These are phyloP conservation scores for Syrphus vitripennis DNA, from an alignment of 2,888 invertebrate species.

Conservation along the genomic window DNA sequence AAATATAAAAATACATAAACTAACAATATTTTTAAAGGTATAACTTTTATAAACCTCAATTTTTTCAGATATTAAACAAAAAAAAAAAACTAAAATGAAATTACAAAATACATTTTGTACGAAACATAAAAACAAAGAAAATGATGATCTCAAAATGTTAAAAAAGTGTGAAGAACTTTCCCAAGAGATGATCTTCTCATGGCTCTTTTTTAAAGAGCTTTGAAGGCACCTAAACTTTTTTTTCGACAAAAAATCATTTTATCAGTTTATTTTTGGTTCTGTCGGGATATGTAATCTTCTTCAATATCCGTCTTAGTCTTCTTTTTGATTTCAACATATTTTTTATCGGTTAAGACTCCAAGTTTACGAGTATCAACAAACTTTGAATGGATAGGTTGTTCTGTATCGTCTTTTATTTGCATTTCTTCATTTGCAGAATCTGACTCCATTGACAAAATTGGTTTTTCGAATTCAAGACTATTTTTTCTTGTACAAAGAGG, in stretches of 20 bases:
- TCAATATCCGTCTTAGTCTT: neutral
- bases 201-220: neutral
- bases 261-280: neutral
- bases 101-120: neutral
- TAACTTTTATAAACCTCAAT: neutral
- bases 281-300: neutral
- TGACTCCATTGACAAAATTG: neutral
- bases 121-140: neutral
- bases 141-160: too few relatives aligned
- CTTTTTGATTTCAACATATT: neutral
- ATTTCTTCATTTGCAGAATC: neutral
- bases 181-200: neutral
- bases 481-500: slow-evolving; percentile 27
- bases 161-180: neutral
- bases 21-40: neutral
- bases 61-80: neutral
- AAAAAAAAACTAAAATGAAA: neutral
- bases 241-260: neutral
- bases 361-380: neutral
- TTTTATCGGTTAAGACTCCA: neutral
- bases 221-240: neutral
- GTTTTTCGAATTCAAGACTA: neutral
- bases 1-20: neutral
- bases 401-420: neutral
- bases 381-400: neutral